Percentiles rank a stretch among this genome's conserved stretches.
These are phyloP conservation scores for Gyps fulvus DNA, from an alignment of 2,113 vertebrate species.

Conservation along the genomic window DNA sequence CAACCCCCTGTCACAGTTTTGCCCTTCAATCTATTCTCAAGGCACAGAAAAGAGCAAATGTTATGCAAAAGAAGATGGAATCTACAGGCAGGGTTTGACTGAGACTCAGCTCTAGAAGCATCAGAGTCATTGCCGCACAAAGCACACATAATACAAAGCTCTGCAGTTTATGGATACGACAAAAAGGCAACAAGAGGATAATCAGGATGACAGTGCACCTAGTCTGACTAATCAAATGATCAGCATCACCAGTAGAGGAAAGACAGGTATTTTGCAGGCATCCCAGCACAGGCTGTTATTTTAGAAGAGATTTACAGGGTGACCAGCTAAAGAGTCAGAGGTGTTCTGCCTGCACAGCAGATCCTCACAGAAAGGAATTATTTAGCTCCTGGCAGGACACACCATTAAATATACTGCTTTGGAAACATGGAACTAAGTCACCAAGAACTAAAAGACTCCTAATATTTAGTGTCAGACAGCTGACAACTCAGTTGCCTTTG, in stretches of 20 bases:
- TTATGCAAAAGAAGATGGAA: background rate
- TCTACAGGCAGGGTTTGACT: background rate
- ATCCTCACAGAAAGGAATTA: background rate
- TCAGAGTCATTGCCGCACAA: background rate
- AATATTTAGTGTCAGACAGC: background rate
- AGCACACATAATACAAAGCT: background rate
- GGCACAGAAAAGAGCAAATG: background rate
- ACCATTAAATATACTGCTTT: background rate
- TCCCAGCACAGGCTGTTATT: background rate
- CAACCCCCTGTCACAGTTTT: background rate
- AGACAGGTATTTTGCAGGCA: background rate
- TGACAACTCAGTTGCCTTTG: background rate
- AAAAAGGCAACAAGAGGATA: background rate
- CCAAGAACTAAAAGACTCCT: background rate
- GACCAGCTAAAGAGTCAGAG: background rate
- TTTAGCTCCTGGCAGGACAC: background rate
- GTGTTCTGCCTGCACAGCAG: background rate
- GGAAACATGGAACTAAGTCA: background rate
- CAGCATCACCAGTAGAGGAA: background rate
- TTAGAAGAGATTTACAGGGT: background rate
- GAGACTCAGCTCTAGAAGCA: background rate
- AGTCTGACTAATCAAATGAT: rapidly evolving
- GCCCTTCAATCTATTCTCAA: background rate
- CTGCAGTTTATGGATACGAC: background rate
- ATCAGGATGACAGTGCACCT: background rate